A percentile compares a stretch with the other conserved stretches of the same genome.
Conservation (phyloP, 2,888 invertebrate species). For the Hanleya hanleyi region DNA sequence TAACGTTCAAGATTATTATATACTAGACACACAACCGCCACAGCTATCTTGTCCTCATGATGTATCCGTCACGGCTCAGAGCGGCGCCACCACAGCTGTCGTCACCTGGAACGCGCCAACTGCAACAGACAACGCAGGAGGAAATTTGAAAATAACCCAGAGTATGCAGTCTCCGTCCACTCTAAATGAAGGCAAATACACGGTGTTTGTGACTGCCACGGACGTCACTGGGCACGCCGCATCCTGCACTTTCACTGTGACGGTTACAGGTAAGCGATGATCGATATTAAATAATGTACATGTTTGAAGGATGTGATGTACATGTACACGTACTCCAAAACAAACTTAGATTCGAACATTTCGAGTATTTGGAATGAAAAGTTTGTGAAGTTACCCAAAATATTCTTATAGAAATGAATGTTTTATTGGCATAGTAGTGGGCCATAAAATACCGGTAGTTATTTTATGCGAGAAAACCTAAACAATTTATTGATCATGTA, state of each 20-base stretch:
- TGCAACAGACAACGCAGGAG: conserved; percentile 51
- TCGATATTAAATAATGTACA: too few species aligned
- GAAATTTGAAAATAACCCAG: conserved; percentile 39
- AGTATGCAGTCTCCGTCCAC: conserved; percentile 46
- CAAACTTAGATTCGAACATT: too few species aligned
- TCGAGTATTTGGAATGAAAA: too few species aligned
- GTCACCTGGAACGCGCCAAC: conserved; percentile 43
- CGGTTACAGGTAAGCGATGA: conserved; percentile 51
- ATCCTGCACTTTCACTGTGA: conserved; percentile 47
- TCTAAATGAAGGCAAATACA: conserved; percentile 43
- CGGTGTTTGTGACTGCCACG: conserved; percentile 47
- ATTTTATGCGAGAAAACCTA: too few species aligned
- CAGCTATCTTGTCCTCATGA: conserved; percentile 43
- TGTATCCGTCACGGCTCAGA: conserved; percentile 29
- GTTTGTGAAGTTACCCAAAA: too few species aligned
- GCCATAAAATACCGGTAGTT: too few species aligned
- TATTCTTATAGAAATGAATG: too few species aligned
- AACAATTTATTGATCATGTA: too few species aligned
- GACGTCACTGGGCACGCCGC: conserved; percentile 38
- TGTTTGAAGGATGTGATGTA: too few species aligned
- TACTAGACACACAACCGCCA: conserved; percentile 48
- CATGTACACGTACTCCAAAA: too few species aligned
- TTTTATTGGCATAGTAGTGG: too few species aligned
- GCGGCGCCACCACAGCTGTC: conserved; percentile 41
- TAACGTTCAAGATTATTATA: too few species aligned